Evolutionary conservation across 1,140 invertebrate genomes (phyloP), one percentile per base, ranked within the genome.

Genomic region (Polypedilum pembai): DNA sequence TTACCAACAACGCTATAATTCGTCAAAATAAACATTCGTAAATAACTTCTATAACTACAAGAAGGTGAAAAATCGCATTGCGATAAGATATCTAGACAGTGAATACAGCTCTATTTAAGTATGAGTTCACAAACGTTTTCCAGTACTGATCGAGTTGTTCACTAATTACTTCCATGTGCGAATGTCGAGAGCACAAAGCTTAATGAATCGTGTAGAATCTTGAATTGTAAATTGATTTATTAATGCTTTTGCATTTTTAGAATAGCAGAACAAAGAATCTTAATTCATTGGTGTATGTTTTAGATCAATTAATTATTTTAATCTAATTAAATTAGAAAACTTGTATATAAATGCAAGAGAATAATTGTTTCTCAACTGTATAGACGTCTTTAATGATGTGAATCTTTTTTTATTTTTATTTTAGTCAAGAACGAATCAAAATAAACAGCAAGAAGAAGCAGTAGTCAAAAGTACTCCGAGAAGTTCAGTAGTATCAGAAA

Each of bases 81-180:
- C 12, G 45, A 56, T 56, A 56, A 56, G 45, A 56, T 56, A 56
- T 15, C 12, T 56, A 56, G 15, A 12, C n/a, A n/a, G 3, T 56
- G 45, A 56, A 56, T 15, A 15, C 15, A 56, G 15, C 45, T 56
- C 2, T 56, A 56, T 1, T n/a, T 15, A 4, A n/a, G 12, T 15
- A 15, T n/a, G 45, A 56, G n/a, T n/a, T 12, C 12, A 15, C 45
- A 56, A 4, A 15, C 10, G 15, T n/a, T 15, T 56, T n/a, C 12
- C 45, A 56, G 12, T 56, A 56, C 45, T 56, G 45, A 56, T 56
- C 45, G 12, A 56, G 45, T 56, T 56, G 45, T 56, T 56, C 45
- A n/a, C 45, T 56, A 15, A 56, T 56, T 56, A 56, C n/a, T 56
- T 56, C n/a, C 45, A 56, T 56, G 10, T 56, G 45, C 12, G 12